Percentiles rank a stretch among this genome's conserved stretches.
phyloP scores from a whole-genome alignment of 1,140 invertebrate species.

The Bradysia coprophila region DNA sequence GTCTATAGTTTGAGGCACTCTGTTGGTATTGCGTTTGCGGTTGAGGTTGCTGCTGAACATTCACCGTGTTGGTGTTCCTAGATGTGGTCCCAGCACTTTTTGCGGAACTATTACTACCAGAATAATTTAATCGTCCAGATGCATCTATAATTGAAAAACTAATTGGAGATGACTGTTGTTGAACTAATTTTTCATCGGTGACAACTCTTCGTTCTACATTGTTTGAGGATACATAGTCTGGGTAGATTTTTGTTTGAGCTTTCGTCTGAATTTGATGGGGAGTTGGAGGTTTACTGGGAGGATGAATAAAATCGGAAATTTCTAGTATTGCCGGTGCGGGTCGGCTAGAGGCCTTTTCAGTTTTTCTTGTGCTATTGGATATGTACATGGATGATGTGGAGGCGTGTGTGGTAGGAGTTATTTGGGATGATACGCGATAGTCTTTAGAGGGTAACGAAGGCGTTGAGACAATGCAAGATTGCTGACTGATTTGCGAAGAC shows the following conservation, averaged over 20 bases:
- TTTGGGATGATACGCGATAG: constrained; percentile 23
- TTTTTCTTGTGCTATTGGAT: constrained; percentile 24
- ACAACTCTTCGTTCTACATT: too few relatives aligned
- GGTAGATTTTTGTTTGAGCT: constrained; percentile 47
- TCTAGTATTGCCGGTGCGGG: constrained; percentile 28
- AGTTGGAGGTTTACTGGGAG: constrained; percentile 27
- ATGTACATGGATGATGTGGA: constrained; percentile 30
- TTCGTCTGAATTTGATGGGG: constrained; percentile 38
- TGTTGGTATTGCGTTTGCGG: constrained; percentile 8
- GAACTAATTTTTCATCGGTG: too few relatives aligned
- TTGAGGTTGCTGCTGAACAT: constrained; percentile 13
- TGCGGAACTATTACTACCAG: constrained; percentile 25
- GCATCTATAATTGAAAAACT: constrained; percentile 57
- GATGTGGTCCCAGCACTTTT: constrained; percentile 9
- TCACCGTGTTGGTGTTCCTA: constrained; percentile 21
- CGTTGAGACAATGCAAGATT: constrained; percentile 50
- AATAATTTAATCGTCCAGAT: constrained; percentile 36
- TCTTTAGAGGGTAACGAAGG: constrained; percentile 21
- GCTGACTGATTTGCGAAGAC: constrained; percentile 30
- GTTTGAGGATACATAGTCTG: too few relatives aligned
- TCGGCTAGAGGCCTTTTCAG: constrained; percentile 28
- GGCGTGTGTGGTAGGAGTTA: constrained; percentile 31
- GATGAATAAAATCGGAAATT: constrained; percentile 28
- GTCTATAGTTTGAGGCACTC: not conserved
- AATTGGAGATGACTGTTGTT: constrained; percentile 50